Evolutionary conservation across 2,888 invertebrate species (phyloP).

Genomic region (Troides oblongomaculatus): DNA sequence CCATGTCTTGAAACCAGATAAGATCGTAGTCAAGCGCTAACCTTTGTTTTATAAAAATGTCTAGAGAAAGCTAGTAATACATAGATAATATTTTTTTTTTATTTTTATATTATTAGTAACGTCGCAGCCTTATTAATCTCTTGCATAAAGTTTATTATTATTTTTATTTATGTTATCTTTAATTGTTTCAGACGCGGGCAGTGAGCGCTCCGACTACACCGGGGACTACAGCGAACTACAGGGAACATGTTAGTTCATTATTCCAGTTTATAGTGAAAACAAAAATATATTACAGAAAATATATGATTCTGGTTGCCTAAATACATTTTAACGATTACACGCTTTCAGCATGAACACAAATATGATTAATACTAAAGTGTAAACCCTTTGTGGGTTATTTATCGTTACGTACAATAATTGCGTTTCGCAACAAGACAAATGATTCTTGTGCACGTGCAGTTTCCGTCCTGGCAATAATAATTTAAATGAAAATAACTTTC

Average conservation of each 20-base stretch:
- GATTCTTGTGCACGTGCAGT: slow-evolving; percentile 28
- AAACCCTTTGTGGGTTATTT: slow-evolving; percentile 25
- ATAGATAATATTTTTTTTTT: too few relatives aligned
- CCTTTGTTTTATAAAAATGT: too few relatives aligned
- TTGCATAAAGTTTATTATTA: neutral
- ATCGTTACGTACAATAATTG: slow-evolving; percentile 31
- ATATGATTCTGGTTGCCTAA: too few relatives aligned
- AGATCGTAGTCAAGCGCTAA: too few relatives aligned
- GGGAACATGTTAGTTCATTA: slow-evolving; percentile 58
- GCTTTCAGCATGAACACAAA: slow-evolving; percentile 10
- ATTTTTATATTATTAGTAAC: neutral
- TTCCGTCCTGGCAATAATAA: neutral
- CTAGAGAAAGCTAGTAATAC: too few relatives aligned
- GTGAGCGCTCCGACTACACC: slow-evolving; percentile 75
- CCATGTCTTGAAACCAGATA: too few relatives aligned
- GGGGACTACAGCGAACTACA: slow-evolving; percentile 54
- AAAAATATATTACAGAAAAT: neutral
- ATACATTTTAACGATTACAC: neutral
- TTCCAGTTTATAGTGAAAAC: neutral
- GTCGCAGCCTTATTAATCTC: too few relatives aligned
- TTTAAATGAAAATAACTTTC: neutral
- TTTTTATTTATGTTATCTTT: slow-evolving; percentile 5
- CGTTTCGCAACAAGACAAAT: slow-evolving; percentile 31
- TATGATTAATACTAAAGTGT: slow-evolving; percentile 21
- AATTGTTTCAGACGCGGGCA: slow-evolving; percentile 73